Evolutionary conservation across 2,113 vertebrate genomes (phyloP).

Genomic region (Scolopax mira): DNA sequence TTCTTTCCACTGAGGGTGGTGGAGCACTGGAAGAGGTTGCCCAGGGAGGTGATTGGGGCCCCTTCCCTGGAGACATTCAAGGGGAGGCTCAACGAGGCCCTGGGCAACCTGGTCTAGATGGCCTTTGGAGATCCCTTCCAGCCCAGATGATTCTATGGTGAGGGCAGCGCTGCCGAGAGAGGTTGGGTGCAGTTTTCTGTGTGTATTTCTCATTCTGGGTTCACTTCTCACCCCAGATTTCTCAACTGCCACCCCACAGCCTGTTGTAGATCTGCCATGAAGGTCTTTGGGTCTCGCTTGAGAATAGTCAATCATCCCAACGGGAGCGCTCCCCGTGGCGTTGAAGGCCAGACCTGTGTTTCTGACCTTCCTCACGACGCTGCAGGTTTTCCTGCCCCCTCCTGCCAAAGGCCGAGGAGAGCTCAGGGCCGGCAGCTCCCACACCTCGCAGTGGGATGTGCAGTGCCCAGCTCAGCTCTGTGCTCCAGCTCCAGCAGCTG

Average conservation of each 20-base stretch:
- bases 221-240: no score
- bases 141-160: no score
- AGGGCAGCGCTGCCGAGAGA: not conserved
- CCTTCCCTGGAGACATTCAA: no score
- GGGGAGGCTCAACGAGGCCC: no score
- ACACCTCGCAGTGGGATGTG: not conserved
- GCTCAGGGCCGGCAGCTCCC: not conserved
- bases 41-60: no score
- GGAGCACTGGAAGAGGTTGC: no score
- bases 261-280: not conserved
- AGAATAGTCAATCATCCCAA: no score
- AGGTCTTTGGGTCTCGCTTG: not conserved
- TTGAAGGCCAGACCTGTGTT: not conserved
- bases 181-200: not conserved
- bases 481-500: not conserved
- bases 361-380: not conserved
- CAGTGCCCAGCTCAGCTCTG: not conserved
- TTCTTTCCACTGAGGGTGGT: no score
- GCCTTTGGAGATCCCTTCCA: no score
- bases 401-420: not conserved
- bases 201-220: not conserved
- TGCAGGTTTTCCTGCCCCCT: not conserved
- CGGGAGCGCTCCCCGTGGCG: accelerated
- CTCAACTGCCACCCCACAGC: accelerated
- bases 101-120: no score